phyloP scores from a whole-genome alignment of 2,113 vertebrate species.

The Microtus oregoni region DNA sequence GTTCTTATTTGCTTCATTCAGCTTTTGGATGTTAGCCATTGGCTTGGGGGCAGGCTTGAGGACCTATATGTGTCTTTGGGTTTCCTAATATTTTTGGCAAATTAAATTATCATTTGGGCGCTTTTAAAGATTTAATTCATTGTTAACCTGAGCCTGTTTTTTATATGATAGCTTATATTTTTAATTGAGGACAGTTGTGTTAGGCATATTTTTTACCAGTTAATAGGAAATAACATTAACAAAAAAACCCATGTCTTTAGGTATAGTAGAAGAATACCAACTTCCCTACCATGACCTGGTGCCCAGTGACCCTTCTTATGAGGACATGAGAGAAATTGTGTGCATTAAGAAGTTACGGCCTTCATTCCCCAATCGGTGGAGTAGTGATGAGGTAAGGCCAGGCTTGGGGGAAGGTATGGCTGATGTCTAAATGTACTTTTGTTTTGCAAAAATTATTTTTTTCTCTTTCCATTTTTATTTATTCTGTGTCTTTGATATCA shows the following conservation, averaged over 20 bases:
- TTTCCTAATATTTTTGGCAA: background rate
- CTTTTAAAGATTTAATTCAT: background rate
- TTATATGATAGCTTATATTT: background rate
- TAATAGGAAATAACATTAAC: background rate
- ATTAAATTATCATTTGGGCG: background rate
- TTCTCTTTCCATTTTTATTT: background rate
- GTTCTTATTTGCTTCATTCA: slow-evolving; percentile 38
- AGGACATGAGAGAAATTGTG: slow-evolving; percentile 98
- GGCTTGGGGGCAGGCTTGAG: background rate
- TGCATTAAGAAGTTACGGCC: slow-evolving; percentile 95
- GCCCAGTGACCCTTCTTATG: slow-evolving; percentile 95
- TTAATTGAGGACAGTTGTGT: background rate
- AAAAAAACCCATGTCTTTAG: slow-evolving; percentile 81
- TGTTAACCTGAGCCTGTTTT: background rate
- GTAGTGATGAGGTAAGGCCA: slow-evolving; percentile 94
- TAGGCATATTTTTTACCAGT: background rate
- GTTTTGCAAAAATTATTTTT: background rate
- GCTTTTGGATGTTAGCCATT: slow-evolving; percentile 25
- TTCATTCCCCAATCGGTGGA: slow-evolving; percentile 97
- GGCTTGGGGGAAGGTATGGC: accelerated
- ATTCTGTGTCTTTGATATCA: background rate
- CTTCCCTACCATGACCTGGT: slow-evolving; percentile 96
- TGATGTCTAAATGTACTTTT: background rate
- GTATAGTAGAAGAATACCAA: slow-evolving; percentile 98
- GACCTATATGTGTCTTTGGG: background rate